Percentiles rank a stretch among this genome's conserved stretches.
Evolutionary conservation across 2,113 vertebrate genomes (phyloP).

Genomic region (Larimichthys polyactis): DNA sequence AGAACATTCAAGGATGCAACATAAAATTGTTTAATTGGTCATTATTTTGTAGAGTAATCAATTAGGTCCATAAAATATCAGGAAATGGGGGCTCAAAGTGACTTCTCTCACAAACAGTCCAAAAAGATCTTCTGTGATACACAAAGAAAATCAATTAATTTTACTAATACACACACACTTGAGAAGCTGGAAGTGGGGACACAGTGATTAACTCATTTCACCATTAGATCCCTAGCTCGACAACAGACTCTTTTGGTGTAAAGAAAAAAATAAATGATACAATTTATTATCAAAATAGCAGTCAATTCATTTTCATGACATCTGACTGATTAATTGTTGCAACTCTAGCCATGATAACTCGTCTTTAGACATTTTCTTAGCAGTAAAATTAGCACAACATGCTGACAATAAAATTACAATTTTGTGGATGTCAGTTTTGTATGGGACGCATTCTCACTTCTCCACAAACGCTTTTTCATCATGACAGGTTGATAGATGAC

Average conservation of each 20-base stretch:
- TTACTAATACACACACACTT: neutral
- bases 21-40: neutral
- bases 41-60: neutral
- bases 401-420: neutral
- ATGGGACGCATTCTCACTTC: neutral
- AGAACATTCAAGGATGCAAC: neutral
- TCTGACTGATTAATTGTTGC: neutral
- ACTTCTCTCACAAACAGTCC: neutral
- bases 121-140: neutral
- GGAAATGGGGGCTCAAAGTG: neutral
- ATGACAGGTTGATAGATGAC: neutral
- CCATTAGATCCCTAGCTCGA: too few species aligned
- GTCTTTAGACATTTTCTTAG: neutral
- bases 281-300: neutral
- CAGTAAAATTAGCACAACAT: neutral
- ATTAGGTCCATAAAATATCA: neutral
- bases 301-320: neutral
- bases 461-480: neutral
- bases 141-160: neutral
- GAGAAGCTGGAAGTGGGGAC: neutral
- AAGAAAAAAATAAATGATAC: neutral
- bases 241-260: neutral
- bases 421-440: neutral
- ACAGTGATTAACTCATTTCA: too few species aligned
- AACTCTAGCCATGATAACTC: neutral